Percentiles rank a stretch among this genome's conserved stretches.
Evolutionary conservation across 2,797 vertebrate species (phyloP).

Genomic region (Platyrinchus mystaceus): DNA sequence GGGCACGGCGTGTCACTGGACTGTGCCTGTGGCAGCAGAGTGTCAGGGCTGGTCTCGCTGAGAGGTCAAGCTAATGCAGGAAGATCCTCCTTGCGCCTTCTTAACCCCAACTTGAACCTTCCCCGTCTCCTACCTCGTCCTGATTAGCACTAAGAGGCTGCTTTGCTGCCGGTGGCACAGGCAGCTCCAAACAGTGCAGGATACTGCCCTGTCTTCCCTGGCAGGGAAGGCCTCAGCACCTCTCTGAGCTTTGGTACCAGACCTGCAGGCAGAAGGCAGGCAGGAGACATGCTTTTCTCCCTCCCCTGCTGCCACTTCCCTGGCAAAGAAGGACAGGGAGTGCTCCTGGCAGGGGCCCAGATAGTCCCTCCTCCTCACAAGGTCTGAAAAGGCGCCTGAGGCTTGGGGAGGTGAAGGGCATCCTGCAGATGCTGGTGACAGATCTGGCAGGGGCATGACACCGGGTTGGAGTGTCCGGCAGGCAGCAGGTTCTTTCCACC

Average conservation of each 20-base stretch:
- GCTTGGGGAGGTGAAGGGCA: not conserved
- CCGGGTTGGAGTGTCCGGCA: not conserved
- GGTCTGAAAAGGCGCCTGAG: not conserved
- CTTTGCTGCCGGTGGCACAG: not conserved
- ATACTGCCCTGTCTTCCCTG: rapidly evolving
- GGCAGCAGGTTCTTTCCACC: not conserved
- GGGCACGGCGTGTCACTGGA: not conserved
- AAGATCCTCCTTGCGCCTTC: conserved; percentile 41
- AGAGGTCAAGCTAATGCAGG: conserved; percentile 32
- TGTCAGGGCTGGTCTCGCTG: rapidly evolving
- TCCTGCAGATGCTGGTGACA: not conserved
- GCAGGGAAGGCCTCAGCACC: not conserved
- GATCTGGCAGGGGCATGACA: not conserved
- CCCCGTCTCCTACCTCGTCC: not conserved
- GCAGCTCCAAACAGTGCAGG: rapidly evolving
- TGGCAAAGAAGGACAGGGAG: not conserved
- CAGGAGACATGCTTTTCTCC: not conserved
- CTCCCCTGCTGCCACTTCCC: not conserved
- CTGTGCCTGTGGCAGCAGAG: not conserved
- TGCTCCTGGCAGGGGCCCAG: not conserved
- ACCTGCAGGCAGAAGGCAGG: not conserved
- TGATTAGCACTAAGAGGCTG: conserved; percentile 23
- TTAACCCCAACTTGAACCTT: conserved; percentile 59
- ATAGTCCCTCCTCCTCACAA: not conserved
- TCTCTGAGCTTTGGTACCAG: not conserved